Evolutionary conservation across 2,797 vertebrate species (phyloP), one percentile per base, ranked within the genome.

Genomic region (Graptemys geographica): DNA sequence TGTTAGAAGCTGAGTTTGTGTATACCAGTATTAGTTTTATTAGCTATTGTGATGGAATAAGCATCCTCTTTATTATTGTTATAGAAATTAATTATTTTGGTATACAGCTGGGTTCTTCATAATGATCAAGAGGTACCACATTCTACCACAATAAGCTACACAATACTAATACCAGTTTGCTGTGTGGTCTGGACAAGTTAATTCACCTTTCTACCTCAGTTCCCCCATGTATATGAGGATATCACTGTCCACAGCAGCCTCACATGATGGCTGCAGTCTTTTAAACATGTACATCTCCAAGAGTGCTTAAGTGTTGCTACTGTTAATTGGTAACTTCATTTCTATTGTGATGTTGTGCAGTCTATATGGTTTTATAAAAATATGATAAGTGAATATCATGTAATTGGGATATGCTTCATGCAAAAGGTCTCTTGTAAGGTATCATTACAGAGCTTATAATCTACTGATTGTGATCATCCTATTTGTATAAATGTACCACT

Each of bases 231-330:
- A 69, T 56, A 47, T 87, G 79, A 91, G 87, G 44, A 86, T 51
- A 93, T 92, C 59, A 83, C 62, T 55, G 33, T 41, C 83, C 93
- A 69, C 89, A 87, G 81, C 2, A 95, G 95, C 87, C 16, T 79
- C 95, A 93, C 85, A 91, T 91, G 96, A 89, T 90, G 91, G 93
- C 79, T 79, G 76, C 56, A 72, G 37, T 88, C 83, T 89, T 91
- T 95, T 94, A 93, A 93, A 88, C 81, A 92, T 41, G 79, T 62
- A 94, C 93, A 95, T 90, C 92, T 88, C 79, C 88, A 94, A 92
- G 93, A 95, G 93, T 94, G 90, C 88, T 88, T 13, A 6, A n/a
- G 72, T 13, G 10, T 86, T 96, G 96, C 95, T 96, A 95, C 83
- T 90, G 33, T 89, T 95, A 95, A 57, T 79, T 65, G 87, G 84